Evolutionary conservation across 2,888 invertebrate genomes (phyloP), one percentile per base, ranked within the genome.

Genomic region (Acrocera orbiculus): DNA sequence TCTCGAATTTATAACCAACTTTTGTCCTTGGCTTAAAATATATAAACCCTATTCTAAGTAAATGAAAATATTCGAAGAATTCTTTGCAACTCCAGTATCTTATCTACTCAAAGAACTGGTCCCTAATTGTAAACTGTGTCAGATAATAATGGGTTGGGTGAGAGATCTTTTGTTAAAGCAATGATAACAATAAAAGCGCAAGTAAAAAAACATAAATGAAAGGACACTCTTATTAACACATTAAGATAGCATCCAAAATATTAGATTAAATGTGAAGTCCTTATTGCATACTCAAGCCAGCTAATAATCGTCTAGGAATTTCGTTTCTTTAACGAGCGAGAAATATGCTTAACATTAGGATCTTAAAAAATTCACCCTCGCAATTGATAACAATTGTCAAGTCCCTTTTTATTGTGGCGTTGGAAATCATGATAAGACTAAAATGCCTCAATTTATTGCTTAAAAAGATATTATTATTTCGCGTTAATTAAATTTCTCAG

Each of bases 401-500:
- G 32, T 32, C 36, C 39, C 34, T 39, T 38, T 39, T 39, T 39
- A 39, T 39, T 39, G 39, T 39, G 36, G 39, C 39, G 36, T 34
- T 31, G 34, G 34, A 39, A 39, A 36, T 36, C 39, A 24, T 34
- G 39, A 39, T 39, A 39, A 39, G 34, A 34, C 29, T 36, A 28
- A 36, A 36, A 36, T 31, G 34, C 39, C 39, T 36, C 39, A 39
- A 39, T 39, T 39, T 39, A 39, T 39, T 34, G 36, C 39, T 28
- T 16, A 27, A 22, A 34, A 27, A 29, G 29, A 39, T 35, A 36
- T 39, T 39, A 36, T 39, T 39, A 39, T 39, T 39, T 39, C 39
- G 39, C 47, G 48, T 49, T 50, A 50, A 50, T 50, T 50, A 50
- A 49, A 48, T 47, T 44, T 46, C 48, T 47, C 44, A 49, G n/a